Evolutionary conservation across 37 sponge, comb jelly and placozoan genomes (phyloP).

Genomic region (Oopsacas minuta): DNA sequence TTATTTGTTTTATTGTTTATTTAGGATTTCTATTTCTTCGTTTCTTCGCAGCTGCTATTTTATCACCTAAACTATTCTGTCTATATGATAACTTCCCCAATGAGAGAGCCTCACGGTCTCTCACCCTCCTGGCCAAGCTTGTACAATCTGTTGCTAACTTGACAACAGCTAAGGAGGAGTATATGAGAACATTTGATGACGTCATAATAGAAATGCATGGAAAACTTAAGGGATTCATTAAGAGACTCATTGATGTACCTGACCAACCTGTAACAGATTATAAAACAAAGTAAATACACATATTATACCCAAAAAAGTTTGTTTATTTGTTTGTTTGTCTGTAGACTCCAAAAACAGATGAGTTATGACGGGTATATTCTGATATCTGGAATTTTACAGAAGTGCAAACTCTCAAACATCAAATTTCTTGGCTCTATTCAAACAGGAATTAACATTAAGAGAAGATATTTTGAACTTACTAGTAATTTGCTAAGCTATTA

Average conservation of each 20-base stretch:
- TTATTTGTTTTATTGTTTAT: slow-evolving; percentile 58
- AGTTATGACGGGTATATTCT: neutral
- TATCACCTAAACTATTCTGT: slow-evolving; percentile 84
- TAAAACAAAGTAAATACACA: neutral
- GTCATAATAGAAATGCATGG: neutral
- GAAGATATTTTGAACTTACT: neutral
- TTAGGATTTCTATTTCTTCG: slow-evolving; percentile 82
- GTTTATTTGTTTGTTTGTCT: no score
- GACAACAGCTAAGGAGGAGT: neutral
- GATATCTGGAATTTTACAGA: neutral
- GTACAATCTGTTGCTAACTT: slow-evolving; percentile 4
- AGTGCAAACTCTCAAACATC: neutral
- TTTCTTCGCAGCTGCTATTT: slow-evolving; percentile 86
- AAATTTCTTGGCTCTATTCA: neutral
- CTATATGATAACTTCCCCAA: slow-evolving; percentile 69
- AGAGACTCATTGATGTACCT: neutral
- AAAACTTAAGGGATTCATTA: neutral
- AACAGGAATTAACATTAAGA: neutral
- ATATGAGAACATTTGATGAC: neutral
- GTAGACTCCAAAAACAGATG: neutral
- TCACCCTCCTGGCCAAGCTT: slow-evolving; percentile 85
- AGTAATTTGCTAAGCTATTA: neutral
- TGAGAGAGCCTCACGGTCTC: slow-evolving; percentile 68
- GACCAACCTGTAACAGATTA: neutral
- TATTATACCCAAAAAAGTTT: neutral